These are phyloP conservation scores for Sanderia malayensis DNA, from an alignment of 30 jellyfish, hydroid and myxozoan species.

Conservation along the genomic window DNA sequence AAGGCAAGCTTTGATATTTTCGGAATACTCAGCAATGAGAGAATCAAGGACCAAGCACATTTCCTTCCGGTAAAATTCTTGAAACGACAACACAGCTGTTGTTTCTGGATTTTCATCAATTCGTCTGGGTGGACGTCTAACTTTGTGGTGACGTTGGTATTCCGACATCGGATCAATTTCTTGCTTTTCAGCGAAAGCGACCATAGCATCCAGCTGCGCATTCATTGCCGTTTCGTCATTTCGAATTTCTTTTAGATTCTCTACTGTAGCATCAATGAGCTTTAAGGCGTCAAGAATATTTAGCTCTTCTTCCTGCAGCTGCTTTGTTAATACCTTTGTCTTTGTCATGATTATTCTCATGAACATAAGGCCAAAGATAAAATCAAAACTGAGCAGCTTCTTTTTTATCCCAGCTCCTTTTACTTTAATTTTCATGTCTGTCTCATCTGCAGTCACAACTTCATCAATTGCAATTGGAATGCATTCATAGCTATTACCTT, in stretches of 20 bases:
- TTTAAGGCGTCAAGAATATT: constrained; percentile 21
- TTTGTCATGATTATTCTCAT: constrained; percentile 33
- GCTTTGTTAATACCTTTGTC: constrained; percentile 40
- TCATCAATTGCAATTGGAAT: constrained; percentile 8
- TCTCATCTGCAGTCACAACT: constrained; percentile 13
- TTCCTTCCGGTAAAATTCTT: constrained; percentile 28
- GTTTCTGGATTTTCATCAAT: constrained; percentile 39
- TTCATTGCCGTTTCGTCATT: constrained; percentile 22
- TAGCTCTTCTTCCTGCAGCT: constrained; percentile 54
- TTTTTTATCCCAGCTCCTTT: constrained; percentile 33
- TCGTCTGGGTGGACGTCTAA: constrained; percentile 37
- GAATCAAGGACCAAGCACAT: constrained; percentile 36
- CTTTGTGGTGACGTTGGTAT: constrained; percentile 24
- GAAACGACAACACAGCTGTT: constrained; percentile 33
- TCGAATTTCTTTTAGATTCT: constrained; percentile 36
- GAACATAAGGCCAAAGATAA: constrained; percentile 27
- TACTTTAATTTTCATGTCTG: constrained; percentile 23
- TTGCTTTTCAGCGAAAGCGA: constrained; percentile 16
- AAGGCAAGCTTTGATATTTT: constrained; percentile 18
- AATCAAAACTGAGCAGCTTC: constrained; percentile 28
- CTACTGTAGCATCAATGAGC: constrained; percentile 38
- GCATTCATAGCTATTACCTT: constrained; percentile 32
- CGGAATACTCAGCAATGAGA: constrained; percentile 20
- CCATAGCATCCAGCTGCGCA: constrained; percentile 42
- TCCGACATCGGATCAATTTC: constrained; percentile 28